These are phyloP conservation scores for Columba guinea DNA, from an alignment of 2,797 vertebrate genomes.

Conservation along the genomic window DNA sequence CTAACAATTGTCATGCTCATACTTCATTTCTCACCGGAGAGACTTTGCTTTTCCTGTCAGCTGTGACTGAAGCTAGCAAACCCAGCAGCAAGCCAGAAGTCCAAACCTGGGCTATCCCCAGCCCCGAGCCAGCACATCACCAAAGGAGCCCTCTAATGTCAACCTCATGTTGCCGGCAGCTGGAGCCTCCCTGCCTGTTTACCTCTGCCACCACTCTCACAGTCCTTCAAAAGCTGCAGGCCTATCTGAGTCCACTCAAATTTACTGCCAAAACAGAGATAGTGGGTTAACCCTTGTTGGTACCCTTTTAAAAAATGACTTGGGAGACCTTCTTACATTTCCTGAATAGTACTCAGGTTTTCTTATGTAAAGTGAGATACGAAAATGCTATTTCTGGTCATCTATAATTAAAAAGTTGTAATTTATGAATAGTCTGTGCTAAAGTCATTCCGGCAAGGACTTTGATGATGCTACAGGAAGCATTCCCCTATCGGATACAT, in stretches of 20 bases:
- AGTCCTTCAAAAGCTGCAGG: background rate
- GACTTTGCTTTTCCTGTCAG: background rate
- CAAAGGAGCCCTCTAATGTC: background rate
- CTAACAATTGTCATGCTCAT: background rate
- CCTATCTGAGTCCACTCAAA: background rate
- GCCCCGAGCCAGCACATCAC: background rate
- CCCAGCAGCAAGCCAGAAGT: background rate
- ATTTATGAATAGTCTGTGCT: background rate
- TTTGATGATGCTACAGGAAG: background rate
- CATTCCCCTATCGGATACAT: background rate
- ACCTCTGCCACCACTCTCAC: background rate
- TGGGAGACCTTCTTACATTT: background rate
- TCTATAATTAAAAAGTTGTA: background rate
- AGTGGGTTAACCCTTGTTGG: background rate
- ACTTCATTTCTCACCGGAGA: background rate
- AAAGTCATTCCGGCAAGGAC: background rate
- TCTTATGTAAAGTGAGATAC: background rate
- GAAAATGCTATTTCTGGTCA: background rate
- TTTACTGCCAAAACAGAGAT: background rate
- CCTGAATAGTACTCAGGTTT: background rate
- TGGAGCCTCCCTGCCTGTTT: background rate
- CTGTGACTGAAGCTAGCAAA: background rate
- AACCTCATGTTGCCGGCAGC: rapidly evolving
- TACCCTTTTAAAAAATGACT: background rate
- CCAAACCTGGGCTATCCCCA: rapidly evolving